phyloP scores from a whole-genome alignment of 2,888 invertebrate species.

The Pristionchus arcanus region DNA sequence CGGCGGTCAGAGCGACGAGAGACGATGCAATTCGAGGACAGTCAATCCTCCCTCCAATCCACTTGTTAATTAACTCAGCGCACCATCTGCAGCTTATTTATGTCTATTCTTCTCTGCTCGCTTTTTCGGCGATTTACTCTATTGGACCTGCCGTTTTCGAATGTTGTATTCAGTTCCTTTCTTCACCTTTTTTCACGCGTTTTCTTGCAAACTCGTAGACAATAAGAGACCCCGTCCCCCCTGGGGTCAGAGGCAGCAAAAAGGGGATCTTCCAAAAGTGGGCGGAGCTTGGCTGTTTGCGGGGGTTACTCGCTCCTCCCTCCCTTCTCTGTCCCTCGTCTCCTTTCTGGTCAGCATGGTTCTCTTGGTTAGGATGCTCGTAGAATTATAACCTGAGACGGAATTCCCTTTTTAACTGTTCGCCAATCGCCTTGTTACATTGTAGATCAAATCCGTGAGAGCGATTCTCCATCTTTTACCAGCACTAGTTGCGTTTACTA shows the following conservation, averaged over 20 bases:
- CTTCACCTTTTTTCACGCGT: too few species aligned
- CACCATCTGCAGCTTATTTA: conserved; percentile 36
- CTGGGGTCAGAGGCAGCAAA: not conserved
- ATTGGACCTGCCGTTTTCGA: not conserved
- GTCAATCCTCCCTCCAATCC: not conserved
- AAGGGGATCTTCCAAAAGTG: not conserved
- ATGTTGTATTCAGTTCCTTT: not conserved
- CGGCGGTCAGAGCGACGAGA: not conserved
- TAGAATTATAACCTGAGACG: not conserved
- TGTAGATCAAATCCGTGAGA: too few species aligned
- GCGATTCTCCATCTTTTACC: too few species aligned
- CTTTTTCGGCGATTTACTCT: not conserved
- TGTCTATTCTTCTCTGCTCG: conserved; percentile 31
- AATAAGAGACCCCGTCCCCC: not conserved
- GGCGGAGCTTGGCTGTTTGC: not conserved
- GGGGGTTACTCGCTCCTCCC: conserved; percentile 5
- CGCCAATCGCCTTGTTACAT: too few species aligned
- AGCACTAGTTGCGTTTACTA: too few species aligned
- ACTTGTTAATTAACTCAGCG: conserved; percentile 14
- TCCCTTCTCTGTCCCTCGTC: not conserved
- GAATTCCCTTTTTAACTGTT: too few species aligned
- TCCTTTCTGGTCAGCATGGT: not conserved
- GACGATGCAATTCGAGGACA: not conserved
- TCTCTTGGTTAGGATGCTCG: not conserved
- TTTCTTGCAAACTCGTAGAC: too few species aligned